phyloP scores from a whole-genome alignment of 2,797 vertebrate species.

The Silurus aristotelis region DNA sequence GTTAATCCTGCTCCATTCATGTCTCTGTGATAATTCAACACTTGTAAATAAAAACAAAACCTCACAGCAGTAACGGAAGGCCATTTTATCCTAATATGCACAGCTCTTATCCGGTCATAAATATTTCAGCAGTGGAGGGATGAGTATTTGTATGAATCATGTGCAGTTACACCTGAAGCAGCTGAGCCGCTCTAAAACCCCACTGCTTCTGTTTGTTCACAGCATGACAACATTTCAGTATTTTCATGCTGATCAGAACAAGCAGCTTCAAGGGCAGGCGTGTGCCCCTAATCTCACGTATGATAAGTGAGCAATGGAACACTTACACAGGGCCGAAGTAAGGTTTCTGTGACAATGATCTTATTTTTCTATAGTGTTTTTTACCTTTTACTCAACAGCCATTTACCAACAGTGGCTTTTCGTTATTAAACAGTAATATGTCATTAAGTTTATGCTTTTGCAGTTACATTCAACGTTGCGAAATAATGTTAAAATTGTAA shows the following conservation, averaged over 20 bases:
- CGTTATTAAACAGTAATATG: too few relatives aligned
- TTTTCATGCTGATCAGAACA: conserved; percentile 16
- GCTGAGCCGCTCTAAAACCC: neutral
- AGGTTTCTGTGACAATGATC: neutral
- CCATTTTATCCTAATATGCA: neutral
- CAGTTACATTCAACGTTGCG: too few relatives aligned
- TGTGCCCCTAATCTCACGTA: neutral
- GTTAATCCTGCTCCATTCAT: neutral
- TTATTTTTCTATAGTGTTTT: neutral
- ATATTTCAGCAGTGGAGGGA: neutral
- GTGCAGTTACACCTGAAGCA: conserved; percentile 23
- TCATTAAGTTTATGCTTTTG: too few relatives aligned
- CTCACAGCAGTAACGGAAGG: neutral
- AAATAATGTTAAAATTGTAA: too few relatives aligned
- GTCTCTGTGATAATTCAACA: too few relatives aligned
- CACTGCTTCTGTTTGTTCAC: conserved; percentile 19
- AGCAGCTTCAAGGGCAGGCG: neutral
- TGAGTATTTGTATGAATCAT: neutral
- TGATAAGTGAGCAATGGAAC: neutral
- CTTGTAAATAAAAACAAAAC: neutral
- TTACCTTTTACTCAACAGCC: neutral
- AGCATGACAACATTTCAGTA: neutral
- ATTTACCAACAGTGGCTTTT: too few relatives aligned
- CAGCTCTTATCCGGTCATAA: neutral
- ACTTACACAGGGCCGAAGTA: neutral